These are phyloP conservation scores for Arizona elegans DNA, from an alignment of 2,113 vertebrate genomes.

Conservation along the genomic window DNA sequence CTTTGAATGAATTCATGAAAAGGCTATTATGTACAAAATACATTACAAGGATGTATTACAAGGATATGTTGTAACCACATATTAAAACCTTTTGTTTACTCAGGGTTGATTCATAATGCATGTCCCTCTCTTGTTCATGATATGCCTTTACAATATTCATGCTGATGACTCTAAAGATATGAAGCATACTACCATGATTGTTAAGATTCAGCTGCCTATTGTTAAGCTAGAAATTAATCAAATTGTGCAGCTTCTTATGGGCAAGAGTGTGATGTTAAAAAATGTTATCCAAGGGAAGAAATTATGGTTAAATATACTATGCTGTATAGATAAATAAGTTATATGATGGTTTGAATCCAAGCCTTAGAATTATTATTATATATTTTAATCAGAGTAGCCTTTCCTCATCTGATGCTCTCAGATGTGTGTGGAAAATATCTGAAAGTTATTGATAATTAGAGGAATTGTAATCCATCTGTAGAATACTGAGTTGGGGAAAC, in stretches of 20 bases:
- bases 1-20: neutral
- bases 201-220: neutral
- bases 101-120: neutral
- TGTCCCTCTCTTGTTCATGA: neutral
- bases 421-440: neutral
- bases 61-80: neutral
- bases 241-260: neutral
- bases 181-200: neutral
- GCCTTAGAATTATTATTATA: neutral
- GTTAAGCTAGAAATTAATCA: neutral
- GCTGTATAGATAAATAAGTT: neutral
- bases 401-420: neutral
- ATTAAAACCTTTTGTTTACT: neutral
- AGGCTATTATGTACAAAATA: neutral
- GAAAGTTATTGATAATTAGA: neutral
- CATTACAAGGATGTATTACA: neutral
- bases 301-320: neutral
- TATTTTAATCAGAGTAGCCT: neutral
- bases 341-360: neutral
- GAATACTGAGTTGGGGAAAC: constrained; percentile 23
- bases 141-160: neutral
- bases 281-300: neutral
- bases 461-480: neutral
- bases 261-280: neutral
- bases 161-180: neutral